Evolutionary conservation across 2,888 invertebrate genomes (phyloP), one percentile per base, ranked within the genome.

Genomic region (Harmothoe impar): DNA sequence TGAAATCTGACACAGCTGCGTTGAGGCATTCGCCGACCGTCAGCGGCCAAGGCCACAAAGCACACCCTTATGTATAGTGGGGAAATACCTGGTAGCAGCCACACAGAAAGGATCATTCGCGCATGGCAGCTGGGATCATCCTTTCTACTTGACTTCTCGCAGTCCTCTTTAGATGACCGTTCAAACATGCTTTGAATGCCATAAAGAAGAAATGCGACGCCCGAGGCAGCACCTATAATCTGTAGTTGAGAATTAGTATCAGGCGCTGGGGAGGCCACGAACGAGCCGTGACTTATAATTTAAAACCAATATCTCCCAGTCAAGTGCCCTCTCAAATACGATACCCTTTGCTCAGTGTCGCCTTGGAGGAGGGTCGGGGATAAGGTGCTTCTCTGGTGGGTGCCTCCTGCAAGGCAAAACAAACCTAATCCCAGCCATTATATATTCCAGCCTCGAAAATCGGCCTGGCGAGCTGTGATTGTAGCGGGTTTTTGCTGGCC

Each of bases 311-410:
- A 84, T 84, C 43, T 12, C 84, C 17, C 84, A n/a, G 33, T 84
- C 43, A 84, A 84, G 84, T 43, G 84, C 17, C 35, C 23, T 35
- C 17, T 23, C 72, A 23, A 84, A 43, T 25, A 29, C 43, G 84
- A 84, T 84, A 43, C 84, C 84, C n/a, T 84, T 51, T 84, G n/a
- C 84, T 84, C 43, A 20, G 84, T 84, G 84, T 84, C 84, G 25
- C 33, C 17, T 84, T 84, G 78, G 31, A 20, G 68, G 25, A n/a
- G 68, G 68, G 68, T 20, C 3, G 31, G 31, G 15, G 25, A 12
- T 43, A 51, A 35, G 43, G 43, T 17, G 51, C 51, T 84, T 51
- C 84, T 3, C 84, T n/a, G n/a, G 62, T 62, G 20, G n/a, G 84
- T 84, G 72, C 72, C 31, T 72, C n/a, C 72, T 72, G 29, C 29